Conservation (phyloP, 2,797 vertebrate genomes). For the Eidolon dupreanum region DNA sequence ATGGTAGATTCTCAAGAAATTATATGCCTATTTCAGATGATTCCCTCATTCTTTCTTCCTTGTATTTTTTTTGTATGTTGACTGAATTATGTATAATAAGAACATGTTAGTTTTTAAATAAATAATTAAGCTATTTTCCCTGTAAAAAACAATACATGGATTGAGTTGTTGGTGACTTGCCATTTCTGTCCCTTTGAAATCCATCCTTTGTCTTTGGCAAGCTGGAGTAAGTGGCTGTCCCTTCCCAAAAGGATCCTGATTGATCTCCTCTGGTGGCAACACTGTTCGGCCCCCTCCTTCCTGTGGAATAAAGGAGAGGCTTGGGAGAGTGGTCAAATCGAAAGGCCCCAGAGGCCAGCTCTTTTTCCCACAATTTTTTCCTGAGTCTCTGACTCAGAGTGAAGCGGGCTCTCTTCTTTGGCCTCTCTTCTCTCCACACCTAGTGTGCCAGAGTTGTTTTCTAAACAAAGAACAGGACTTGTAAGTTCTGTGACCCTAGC, state of each 20-base stretch:
- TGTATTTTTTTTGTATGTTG: background rate
- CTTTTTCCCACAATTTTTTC: background rate
- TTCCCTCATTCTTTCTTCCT: background rate
- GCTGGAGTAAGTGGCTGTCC: background rate
- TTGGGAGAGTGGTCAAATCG: background rate
- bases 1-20: background rate
- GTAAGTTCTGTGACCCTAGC: background rate
- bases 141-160: background rate
- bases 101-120: background rate
- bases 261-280: slow-evolving; percentile 20
- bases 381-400: background rate
- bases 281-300: background rate
- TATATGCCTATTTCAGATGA: background rate
- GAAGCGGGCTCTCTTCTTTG: background rate
- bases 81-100: background rate
- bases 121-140: background rate
- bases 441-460: background rate
- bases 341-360: background rate
- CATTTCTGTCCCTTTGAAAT: slow-evolving; percentile 54
- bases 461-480: background rate
- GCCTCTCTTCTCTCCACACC: background rate
- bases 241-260: background rate
- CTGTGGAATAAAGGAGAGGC: background rate
- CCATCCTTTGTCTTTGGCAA: background rate
- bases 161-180: slow-evolving; percentile 36